Conservation (phyloP, 2,113 vertebrate species). For the Sminthopsis crassicaudata region DNA sequence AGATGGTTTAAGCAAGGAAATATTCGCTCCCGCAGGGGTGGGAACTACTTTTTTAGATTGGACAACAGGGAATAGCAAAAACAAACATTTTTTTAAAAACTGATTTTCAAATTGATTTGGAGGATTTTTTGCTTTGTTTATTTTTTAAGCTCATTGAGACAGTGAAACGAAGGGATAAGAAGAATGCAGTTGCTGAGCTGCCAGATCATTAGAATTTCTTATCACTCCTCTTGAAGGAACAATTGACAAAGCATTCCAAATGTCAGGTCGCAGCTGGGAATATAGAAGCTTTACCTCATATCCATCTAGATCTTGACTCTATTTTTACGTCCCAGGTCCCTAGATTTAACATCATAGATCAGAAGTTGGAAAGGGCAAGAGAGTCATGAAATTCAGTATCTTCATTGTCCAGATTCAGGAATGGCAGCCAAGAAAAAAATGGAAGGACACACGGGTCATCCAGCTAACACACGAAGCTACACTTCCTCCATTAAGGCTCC, state of each 20-base stretch:
- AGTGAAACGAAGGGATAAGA: not conserved
- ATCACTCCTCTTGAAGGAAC: conserved; percentile 11
- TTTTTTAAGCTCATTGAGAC: not conserved
- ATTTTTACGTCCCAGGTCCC: not conserved
- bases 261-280: conserved; percentile 2
- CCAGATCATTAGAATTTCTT: conserved; percentile 48
- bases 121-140: not conserved
- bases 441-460: not conserved
- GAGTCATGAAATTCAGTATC: not conserved
- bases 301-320: not conserved
- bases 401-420: not conserved
- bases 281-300: not conserved
- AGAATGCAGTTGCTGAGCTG: not conserved
- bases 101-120: not conserved
- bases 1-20: not conserved
- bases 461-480: not conserved
- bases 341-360: not conserved
- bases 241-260: not conserved
- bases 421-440: not conserved
- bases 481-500: not conserved
- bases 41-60: not conserved
- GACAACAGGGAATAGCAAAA: not conserved
- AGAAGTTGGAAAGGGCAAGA: not conserved
- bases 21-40: not conserved
- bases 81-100: not conserved